Evolutionary conservation across 1,140 invertebrate genomes (phyloP).

Genomic region (Bradysia coprophila): DNA sequence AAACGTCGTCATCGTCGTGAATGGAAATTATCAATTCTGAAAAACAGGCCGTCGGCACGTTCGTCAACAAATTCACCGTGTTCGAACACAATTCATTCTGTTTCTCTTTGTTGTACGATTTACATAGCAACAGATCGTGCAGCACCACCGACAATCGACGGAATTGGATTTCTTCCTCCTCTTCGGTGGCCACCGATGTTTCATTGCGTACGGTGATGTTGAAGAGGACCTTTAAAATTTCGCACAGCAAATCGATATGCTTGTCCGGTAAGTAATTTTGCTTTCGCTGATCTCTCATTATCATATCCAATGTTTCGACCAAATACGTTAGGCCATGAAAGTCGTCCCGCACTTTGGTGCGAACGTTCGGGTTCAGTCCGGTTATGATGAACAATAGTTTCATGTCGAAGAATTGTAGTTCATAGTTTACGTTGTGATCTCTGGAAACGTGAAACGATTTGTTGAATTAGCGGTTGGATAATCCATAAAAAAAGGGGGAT

Average conservation of each 20-base stretch:
- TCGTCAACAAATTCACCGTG: slow-evolving; percentile 38
- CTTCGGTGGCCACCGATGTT: slow-evolving; percentile 27
- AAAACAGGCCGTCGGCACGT: slow-evolving; percentile 25
- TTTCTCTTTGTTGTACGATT: slow-evolving; percentile 35
- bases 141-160: slow-evolving; percentile 52
- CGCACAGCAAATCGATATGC: slow-evolving; percentile 51
- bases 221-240: slow-evolving; percentile 79
- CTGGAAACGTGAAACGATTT: slow-evolving; percentile 10
- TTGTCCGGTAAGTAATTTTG: slow-evolving; percentile 29
- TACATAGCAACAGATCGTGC: slow-evolving; percentile 45
- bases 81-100: slow-evolving; percentile 53
- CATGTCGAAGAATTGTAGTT: slow-evolving; percentile 74
- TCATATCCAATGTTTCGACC: slow-evolving; percentile 59
- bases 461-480: slow-evolving; percentile 1
- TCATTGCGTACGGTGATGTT: slow-evolving; percentile 50
- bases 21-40: slow-evolving; percentile 19
- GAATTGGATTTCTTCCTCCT: slow-evolving; percentile 54
- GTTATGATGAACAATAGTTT: slow-evolving; percentile 77
- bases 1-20: slow-evolving; percentile 25
- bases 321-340: slow-evolving; percentile 64
- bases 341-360: slow-evolving; percentile 50
- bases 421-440: slow-evolving; percentile 32
- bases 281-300: slow-evolving; percentile 25
- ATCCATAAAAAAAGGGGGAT: slow-evolving; percentile 1
- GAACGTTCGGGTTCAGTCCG: slow-evolving; percentile 51